phyloP scores from a whole-genome alignment of 2,888 invertebrate genomes.

The Mythimna impura region DNA sequence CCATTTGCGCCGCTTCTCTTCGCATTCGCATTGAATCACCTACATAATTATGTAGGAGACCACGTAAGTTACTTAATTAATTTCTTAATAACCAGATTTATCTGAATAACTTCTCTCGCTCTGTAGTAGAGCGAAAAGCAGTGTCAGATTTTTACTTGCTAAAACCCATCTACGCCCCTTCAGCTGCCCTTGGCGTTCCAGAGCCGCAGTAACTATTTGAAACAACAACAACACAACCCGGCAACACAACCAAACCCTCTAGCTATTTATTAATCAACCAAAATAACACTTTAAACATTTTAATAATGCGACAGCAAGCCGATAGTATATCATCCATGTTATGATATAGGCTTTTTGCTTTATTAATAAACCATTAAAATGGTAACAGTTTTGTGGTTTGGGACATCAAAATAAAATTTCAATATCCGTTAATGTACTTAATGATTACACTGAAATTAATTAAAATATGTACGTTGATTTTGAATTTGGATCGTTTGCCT shows the following conservation, averaged over 20 bases:
- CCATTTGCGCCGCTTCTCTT: no score
- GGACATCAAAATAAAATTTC: neutral
- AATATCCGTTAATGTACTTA: neutral
- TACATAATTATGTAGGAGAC: no score
- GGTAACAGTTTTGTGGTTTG: constrained; percentile 22
- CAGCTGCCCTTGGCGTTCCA: no score
- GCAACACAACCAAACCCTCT: neutral
- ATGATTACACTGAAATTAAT: constrained; percentile 18
- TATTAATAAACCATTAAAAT: constrained; percentile 26
- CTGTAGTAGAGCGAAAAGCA: no score
- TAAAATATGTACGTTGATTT: neutral
- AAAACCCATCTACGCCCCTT: no score
- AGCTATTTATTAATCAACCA: neutral
- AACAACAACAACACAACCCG: no score
- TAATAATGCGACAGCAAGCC: neutral
- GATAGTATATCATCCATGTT: neutral
- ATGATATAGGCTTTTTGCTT: neutral
- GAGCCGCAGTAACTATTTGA: no score
- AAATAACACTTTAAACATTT: neutral
- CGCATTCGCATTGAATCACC: no score
- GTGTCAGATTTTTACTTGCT: no score
- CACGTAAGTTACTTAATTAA: no score
- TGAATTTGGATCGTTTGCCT: neutral
- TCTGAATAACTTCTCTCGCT: no score
- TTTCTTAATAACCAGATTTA: no score